Percentiles rank a stretch among this genome's conserved stretches.
phyloP scores from a whole-genome alignment of 1,140 invertebrate genomes.

The Scylla paramamosain region DNA sequence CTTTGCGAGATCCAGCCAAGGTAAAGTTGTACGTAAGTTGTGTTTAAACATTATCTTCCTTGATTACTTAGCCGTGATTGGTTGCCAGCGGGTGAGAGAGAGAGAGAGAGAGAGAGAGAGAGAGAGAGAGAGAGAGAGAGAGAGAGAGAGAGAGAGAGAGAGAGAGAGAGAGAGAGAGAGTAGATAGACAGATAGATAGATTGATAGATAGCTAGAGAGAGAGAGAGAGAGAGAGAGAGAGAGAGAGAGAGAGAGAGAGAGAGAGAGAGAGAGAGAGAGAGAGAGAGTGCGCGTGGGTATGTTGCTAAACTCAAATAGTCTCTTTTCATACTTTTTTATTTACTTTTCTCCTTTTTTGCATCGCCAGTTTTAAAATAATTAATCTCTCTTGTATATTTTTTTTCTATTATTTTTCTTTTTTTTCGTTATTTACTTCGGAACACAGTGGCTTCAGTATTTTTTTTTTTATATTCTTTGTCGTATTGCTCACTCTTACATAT shows the following conservation, averaged over 20 bases:
- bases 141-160: slow-evolving; percentile 3
- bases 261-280: not conserved
- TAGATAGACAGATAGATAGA: not conserved
- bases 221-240: not conserved
- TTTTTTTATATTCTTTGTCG: too few relatives aligned
- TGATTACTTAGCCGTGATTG: not conserved
- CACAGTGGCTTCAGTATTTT: too few relatives aligned
- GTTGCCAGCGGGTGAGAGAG: not conserved
- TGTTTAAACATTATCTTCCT: slow-evolving; percentile 14
- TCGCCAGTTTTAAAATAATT: too few relatives aligned
- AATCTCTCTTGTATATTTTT: too few relatives aligned
- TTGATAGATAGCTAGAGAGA: not conserved
- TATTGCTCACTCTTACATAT: too few relatives aligned
- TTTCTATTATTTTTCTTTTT: too few relatives aligned
- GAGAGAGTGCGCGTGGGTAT: too few relatives aligned
- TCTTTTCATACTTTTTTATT: too few relatives aligned
- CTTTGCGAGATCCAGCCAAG: not conserved
- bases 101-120: slow-evolving; percentile 11
- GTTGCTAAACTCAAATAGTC: too few relatives aligned
- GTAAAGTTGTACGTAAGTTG: not conserved
- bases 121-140: not conserved
- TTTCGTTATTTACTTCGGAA: too few relatives aligned
- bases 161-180: not conserved
- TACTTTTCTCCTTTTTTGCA: too few relatives aligned
- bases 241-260: not conserved